A percentile compares a stretch with the other conserved stretches of the same genome.
phyloP scores from a whole-genome alignment of 2,888 invertebrate genomes.

The Tipula vernalis region DNA sequence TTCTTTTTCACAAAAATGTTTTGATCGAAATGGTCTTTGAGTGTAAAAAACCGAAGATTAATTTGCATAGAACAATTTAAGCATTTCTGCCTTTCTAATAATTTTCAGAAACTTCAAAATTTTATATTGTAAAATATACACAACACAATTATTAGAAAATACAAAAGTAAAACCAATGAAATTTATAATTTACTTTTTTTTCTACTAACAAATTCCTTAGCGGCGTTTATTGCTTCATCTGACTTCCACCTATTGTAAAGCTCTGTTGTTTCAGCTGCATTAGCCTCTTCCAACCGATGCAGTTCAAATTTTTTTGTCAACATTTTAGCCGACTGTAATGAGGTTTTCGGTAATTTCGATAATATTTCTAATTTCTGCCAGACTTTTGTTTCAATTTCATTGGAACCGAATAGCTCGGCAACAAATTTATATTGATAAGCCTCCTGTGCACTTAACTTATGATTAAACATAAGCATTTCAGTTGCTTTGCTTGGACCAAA shows the following conservation, averaged over 20 bases:
- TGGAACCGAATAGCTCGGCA: slow-evolving; percentile 58
- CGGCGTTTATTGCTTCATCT: slow-evolving; percentile 50
- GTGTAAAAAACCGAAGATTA: too few species aligned
- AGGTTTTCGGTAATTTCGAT: slow-evolving; percentile 41
- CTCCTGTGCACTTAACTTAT: slow-evolving; percentile 66
- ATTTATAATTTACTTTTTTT: slow-evolving; percentile 28
- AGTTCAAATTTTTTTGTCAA: slow-evolving; percentile 49
- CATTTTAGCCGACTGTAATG: slow-evolving; percentile 55
- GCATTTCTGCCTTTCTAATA: too few species aligned
- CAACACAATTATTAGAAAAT: too few species aligned
- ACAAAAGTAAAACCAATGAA: too few species aligned
- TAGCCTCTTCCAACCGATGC: slow-evolving; percentile 49
- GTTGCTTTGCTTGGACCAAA: slow-evolving; percentile 68
- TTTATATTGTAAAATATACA: too few species aligned
- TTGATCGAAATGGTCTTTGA: too few species aligned
- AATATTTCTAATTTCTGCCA: slow-evolving; percentile 44
- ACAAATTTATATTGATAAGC: slow-evolving; percentile 68
- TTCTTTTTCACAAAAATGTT: too few species aligned
- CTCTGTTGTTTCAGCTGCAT: slow-evolving; percentile 53
- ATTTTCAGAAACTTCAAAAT: too few species aligned
- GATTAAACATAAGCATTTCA: slow-evolving; percentile 53
- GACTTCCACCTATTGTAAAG: slow-evolving; percentile 50
- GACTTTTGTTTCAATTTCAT: slow-evolving; percentile 45
- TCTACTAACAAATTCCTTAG: slow-evolving; percentile 20
- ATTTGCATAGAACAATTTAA: too few species aligned